Conservation (phyloP, 2,113 vertebrate genomes). For the Rana temporaria region DNA sequence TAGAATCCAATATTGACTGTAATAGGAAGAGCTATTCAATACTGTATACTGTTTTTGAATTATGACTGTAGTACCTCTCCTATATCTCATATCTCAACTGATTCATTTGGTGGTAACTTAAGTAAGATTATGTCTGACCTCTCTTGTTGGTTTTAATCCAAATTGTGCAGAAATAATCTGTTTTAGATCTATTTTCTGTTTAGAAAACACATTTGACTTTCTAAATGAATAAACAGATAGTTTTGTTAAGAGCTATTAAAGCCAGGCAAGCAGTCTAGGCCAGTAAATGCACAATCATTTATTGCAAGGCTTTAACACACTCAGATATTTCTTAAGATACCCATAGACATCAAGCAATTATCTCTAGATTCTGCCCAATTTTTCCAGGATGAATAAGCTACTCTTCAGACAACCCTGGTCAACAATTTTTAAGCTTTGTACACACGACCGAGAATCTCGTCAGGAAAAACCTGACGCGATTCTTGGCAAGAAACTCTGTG, state of each 20-base stretch:
- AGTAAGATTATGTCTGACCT: background rate
- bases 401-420: too few species aligned
- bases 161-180: background rate
- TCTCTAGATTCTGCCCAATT: too few species aligned
- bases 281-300: too few species aligned
- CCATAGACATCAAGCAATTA: too few species aligned
- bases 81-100: background rate
- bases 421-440: too few species aligned
- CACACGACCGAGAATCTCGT: too few species aligned
- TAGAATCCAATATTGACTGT: background rate
- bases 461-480: too few species aligned
- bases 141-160: background rate
- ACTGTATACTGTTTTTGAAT: too few species aligned
- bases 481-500: too few species aligned
- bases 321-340: too few species aligned
- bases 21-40: background rate
- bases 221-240: background rate
- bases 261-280: background rate
- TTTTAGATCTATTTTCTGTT: background rate
- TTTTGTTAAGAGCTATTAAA: background rate
- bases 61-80: background rate
- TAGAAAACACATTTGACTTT: background rate
- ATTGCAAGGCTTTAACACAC: too few species aligned
- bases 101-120: constrained; percentile 7
- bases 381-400: too few species aligned